A percentile compares a stretch with the other conserved stretches of the same genome.
Conservation (phyloP, 2,113 vertebrate genomes). For the Phylloscopus whistleri region DNA sequence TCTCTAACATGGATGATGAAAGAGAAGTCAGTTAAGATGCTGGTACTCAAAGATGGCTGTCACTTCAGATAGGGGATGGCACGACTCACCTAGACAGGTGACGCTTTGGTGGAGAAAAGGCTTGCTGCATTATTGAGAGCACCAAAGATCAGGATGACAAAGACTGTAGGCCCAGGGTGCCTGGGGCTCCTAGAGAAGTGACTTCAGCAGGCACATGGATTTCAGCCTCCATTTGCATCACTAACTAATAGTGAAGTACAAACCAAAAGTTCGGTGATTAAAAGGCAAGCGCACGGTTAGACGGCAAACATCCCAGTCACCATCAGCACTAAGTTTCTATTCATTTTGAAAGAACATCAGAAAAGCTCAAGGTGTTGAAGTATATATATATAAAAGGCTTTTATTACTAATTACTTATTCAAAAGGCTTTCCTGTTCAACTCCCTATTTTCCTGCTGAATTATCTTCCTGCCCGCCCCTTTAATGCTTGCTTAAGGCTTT, state of each 20-base stretch:
- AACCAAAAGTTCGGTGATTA: slow-evolving; percentile 9
- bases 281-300: background rate
- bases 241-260: slow-evolving; percentile 34
- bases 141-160: slow-evolving; percentile 69
- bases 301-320: background rate
- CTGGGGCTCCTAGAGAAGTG: slow-evolving; percentile 72
- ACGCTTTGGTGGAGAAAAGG: slow-evolving; percentile 84
- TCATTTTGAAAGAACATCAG: background rate
- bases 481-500: slow-evolving; percentile 37
- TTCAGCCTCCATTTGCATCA: slow-evolving; percentile 67
- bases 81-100: slow-evolving; percentile 91
- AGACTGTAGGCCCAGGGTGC: slow-evolving; percentile 69
- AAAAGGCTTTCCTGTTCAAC: background rate
- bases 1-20: slow-evolving; percentile 76
- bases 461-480: slow-evolving; percentile 1
- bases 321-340: background rate
- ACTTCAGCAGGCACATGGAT: slow-evolving; percentile 67
- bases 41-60: slow-evolving; percentile 89
- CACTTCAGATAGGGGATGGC: slow-evolving; percentile 86
- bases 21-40: slow-evolving; percentile 82
- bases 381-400: background rate
- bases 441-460: slow-evolving; percentile 31
- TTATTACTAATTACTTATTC: background rate
- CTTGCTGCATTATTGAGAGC: slow-evolving; percentile 75
- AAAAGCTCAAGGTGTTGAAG: background rate